Percentiles rank a stretch among this genome's conserved stretches.
phyloP scores from a whole-genome alignment of 1,140 invertebrate species.

The Anoplophora glabripennis region DNA sequence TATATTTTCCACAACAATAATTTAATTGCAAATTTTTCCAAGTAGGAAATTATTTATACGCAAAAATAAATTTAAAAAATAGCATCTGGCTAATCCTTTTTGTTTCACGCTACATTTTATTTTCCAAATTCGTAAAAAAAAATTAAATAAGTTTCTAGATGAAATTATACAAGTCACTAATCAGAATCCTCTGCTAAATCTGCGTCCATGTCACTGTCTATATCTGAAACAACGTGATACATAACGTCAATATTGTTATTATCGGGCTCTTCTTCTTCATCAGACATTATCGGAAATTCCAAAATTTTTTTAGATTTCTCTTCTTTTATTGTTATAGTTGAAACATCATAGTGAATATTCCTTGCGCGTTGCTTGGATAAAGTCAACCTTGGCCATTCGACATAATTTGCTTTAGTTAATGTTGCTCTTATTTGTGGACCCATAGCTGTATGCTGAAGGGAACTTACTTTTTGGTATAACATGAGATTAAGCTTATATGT shows the following conservation, averaged over 20 bases:
- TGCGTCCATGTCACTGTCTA: conserved; percentile 29
- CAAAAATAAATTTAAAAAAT: too few species aligned
- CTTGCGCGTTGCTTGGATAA: conserved; percentile 20
- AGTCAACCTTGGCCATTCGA: conserved; percentile 33
- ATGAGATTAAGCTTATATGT: conserved; percentile 34
- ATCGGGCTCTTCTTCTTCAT: conserved; percentile 21
- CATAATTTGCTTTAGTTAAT: conserved; percentile 27
- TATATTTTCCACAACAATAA: too few species aligned
- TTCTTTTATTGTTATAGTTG: conserved; percentile 20
- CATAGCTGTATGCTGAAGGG: conserved; percentile 22
- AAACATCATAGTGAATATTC: conserved; percentile 34
- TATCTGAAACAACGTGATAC: conserved; percentile 30
- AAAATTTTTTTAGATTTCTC: conserved; percentile 21
- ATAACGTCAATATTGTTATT: conserved; percentile 16
- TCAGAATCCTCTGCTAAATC: conserved; percentile 4
- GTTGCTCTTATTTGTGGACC: conserved; percentile 30
- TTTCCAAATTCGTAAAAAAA: too few species aligned
- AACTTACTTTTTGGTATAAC: conserved; percentile 28
- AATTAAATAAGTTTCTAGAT: too few species aligned
- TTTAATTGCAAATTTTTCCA: too few species aligned
- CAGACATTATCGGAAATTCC: conserved; percentile 25
- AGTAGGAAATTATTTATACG: too few species aligned
- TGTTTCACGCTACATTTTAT: too few species aligned
- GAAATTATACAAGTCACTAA: neutral
- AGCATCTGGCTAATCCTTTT: too few species aligned